These are phyloP conservation scores for Pipra filicauda DNA, from an alignment of 2,113 vertebrate species.

Conservation along the genomic window DNA sequence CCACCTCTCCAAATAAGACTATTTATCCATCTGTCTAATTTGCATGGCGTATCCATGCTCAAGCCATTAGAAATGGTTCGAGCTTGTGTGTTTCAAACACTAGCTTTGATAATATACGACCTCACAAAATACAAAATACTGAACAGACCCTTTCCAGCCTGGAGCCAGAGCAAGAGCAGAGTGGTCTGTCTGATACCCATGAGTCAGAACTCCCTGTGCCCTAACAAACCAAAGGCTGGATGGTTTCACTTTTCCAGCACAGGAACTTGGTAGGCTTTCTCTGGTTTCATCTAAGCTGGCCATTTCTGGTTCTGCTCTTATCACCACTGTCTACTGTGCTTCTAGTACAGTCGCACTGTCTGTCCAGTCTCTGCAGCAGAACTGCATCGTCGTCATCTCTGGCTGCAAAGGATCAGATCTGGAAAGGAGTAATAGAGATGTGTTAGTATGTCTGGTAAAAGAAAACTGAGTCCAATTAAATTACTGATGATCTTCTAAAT, in stretches of 20 bases:
- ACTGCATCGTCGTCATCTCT: background rate
- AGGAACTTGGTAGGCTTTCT: background rate
- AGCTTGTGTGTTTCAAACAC: background rate
- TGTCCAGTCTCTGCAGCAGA: background rate
- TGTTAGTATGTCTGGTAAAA: background rate
- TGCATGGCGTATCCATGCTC: background rate
- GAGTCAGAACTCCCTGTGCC: background rate
- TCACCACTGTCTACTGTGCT: background rate
- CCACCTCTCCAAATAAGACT: background rate
- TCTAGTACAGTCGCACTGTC: background rate
- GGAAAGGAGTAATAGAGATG: background rate
- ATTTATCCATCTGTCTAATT: background rate
- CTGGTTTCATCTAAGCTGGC: background rate
- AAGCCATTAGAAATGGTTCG: background rate
- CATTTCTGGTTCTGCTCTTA: background rate
- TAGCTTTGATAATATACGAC: rapidly evolving
- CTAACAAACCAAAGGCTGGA: background rate
- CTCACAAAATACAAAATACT: background rate
- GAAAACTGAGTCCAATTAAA: background rate
- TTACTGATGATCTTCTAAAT: background rate
- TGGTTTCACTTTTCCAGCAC: background rate
- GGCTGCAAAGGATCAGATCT: background rate
- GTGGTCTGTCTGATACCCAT: background rate
- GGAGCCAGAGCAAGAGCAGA: background rate
- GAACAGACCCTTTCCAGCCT: background rate